These are phyloP conservation scores for Pimpla rufipes DNA, from an alignment of 2,888 invertebrate genomes.

Conservation along the genomic window DNA sequence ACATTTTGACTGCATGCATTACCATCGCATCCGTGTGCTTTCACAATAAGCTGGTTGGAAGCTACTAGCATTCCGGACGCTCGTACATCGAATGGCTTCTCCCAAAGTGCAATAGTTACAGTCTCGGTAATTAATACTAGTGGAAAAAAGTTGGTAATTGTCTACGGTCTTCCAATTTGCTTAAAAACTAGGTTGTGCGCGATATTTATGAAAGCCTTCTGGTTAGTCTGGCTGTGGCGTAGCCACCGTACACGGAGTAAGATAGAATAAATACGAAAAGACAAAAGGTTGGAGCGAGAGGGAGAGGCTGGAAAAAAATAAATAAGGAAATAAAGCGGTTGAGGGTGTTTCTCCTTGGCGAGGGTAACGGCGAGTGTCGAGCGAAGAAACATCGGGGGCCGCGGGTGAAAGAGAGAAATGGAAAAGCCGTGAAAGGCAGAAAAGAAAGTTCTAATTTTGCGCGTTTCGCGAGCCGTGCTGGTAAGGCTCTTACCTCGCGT, in stretches of 20 bases:
- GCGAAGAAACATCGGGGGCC: slow-evolving; percentile 15
- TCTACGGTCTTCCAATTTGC: slow-evolving; percentile 51
- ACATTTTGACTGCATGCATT: slow-evolving; percentile 8
- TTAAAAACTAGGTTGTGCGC: slow-evolving; percentile 62
- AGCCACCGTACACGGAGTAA: slow-evolving; percentile 1
- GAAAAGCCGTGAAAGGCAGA: slow-evolving; percentile 30
- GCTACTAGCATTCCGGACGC: not conserved
- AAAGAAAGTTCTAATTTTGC: slow-evolving; percentile 58
- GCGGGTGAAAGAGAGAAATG: slow-evolving; percentile 42
- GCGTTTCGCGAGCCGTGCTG: slow-evolving; percentile 50
- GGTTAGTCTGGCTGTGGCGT: slow-evolving; percentile 11
- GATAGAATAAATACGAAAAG: slow-evolving; percentile 26
- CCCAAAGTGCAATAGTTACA: slow-evolving; percentile 16
- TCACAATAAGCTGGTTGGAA: not conserved
- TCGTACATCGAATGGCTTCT: not conserved
- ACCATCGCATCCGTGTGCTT: not conserved
- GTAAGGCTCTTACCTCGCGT: slow-evolving; percentile 21
- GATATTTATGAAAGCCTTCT: slow-evolving; percentile 59
- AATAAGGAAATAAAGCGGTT: slow-evolving; percentile 52
- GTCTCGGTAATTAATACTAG: slow-evolving; percentile 55
- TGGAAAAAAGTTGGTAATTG: slow-evolving; percentile 40
- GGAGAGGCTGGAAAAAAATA: slow-evolving; percentile 15
- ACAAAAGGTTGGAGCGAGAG: not conserved
- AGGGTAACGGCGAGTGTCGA: slow-evolving; percentile 34
- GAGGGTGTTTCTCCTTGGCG: slow-evolving; percentile 22